Conservation (phyloP, 1,140 invertebrate genomes). For the Leptinotarsa undecemlineata region DNA sequence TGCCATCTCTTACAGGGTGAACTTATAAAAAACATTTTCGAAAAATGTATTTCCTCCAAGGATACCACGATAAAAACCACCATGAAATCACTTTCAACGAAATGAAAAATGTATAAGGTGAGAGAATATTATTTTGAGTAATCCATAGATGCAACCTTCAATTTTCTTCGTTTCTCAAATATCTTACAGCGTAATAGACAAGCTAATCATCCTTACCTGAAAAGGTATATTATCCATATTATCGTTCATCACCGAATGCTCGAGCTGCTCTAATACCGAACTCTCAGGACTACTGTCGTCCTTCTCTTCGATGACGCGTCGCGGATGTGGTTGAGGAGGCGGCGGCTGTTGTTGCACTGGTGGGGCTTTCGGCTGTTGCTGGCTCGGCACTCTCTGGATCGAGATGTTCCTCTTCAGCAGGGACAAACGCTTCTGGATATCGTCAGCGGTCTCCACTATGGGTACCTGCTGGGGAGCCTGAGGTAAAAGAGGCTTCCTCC, state of each 20-base stretch:
- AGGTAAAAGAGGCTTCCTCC: background rate
- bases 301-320: conserved; percentile 21
- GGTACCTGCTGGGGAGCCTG: conserved; percentile 6
- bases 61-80: too few species aligned
- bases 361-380: background rate
- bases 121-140: too few species aligned
- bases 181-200: too few species aligned
- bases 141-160: too few species aligned
- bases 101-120: too few species aligned
- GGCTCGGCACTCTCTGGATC: conserved; percentile 35
- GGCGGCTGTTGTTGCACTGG: conserved; percentile 26
- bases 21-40: too few species aligned
- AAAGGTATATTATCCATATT: conserved; percentile 47
- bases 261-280: conserved; percentile 47
- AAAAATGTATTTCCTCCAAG: too few species aligned
- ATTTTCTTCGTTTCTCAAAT: too few species aligned
- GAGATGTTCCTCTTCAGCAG: conserved; percentile 47
- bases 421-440: conserved; percentile 42
- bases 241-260: conserved; percentile 46
- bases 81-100: too few species aligned
- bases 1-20: too few species aligned
- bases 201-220: conserved; percentile 39
- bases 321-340: background rate
- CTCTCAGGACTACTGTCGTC: conserved; percentile 26
- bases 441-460: conserved; percentile 29